phyloP scores from a whole-genome alignment of 2,797 vertebrate genomes.

The Rhinophrynus dorsalis region DNA sequence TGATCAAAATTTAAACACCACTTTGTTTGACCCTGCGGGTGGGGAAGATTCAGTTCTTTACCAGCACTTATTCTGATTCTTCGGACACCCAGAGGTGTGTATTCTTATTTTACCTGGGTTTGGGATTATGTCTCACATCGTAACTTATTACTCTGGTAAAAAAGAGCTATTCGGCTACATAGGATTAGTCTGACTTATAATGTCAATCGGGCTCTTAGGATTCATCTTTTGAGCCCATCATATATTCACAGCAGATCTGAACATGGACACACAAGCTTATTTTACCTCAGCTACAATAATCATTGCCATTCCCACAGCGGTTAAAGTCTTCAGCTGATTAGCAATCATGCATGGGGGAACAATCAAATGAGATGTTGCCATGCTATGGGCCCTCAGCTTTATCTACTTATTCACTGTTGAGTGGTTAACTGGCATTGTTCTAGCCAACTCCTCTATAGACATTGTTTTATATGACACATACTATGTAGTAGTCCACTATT shows the following conservation, averaged over 20 bases:
- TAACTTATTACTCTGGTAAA: too few species aligned
- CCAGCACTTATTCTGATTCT: background rate
- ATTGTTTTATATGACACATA: too few species aligned
- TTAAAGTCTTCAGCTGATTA: background rate
- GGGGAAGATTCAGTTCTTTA: too few species aligned
- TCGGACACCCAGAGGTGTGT: conserved; percentile 45
- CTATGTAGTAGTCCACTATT: too few species aligned
- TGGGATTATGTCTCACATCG: conserved; percentile 40
- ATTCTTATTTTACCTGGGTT: conserved; percentile 22
- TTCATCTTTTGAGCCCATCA: fast-evolving
- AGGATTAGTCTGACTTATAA: conserved; percentile 35
- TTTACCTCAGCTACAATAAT: conserved; percentile 12
- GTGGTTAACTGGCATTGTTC: too few species aligned
- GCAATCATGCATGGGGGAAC: background rate
- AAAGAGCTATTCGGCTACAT: background rate
- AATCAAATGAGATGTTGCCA: conserved; percentile 17
- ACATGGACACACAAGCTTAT: background rate
- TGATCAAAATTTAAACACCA: conserved; percentile 58
- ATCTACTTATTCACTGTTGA: too few species aligned
- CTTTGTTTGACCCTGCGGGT: too few species aligned
- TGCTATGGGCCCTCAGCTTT: too few species aligned
- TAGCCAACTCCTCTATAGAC: too few species aligned
- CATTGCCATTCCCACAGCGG: background rate
- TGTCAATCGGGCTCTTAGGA: fast-evolving
- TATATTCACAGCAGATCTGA: background rate